Conservation (phyloP, 2,888 invertebrate species). For the Limnephilus rhombicus region DNA sequence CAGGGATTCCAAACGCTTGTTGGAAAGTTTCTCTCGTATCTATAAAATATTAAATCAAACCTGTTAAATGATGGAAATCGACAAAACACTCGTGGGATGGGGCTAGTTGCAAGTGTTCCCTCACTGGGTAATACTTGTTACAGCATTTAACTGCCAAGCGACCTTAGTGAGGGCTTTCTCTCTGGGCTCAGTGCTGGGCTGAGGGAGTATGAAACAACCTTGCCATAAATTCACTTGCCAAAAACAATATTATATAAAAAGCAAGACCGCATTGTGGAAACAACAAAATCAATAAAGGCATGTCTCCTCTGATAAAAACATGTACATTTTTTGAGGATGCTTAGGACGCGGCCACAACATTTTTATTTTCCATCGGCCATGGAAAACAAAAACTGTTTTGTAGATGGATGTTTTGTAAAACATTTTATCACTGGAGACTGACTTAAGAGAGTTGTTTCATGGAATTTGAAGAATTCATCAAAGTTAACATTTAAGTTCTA, state of each 20-base stretch:
- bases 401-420: no score
- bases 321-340: no score
- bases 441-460: background rate
- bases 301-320: no score
- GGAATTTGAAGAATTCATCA: no score
- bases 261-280: background rate
- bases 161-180: background rate
- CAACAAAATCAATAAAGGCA: background rate
- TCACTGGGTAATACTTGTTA: slow-evolving; percentile 27
- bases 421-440: no score
- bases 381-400: no score
- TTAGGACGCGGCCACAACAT: no score
- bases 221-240: background rate
- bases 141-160: slow-evolving; percentile 3
- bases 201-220: background rate
- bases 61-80: background rate
- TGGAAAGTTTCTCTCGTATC: slow-evolving; percentile 80
- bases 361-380: no score
- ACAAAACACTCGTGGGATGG: background rate
- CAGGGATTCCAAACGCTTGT: slow-evolving; percentile 86
- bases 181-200: slow-evolving; percentile 3
- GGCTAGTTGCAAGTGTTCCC: background rate
- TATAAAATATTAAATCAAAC: slow-evolving; percentile 53
- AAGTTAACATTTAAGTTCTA: no score
- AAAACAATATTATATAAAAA: background rate